Percentiles rank a stretch among this genome's conserved stretches.
phyloP scores from a whole-genome alignment of 1,140 invertebrate genomes.

The Pemphigus obesinymphae region DNA sequence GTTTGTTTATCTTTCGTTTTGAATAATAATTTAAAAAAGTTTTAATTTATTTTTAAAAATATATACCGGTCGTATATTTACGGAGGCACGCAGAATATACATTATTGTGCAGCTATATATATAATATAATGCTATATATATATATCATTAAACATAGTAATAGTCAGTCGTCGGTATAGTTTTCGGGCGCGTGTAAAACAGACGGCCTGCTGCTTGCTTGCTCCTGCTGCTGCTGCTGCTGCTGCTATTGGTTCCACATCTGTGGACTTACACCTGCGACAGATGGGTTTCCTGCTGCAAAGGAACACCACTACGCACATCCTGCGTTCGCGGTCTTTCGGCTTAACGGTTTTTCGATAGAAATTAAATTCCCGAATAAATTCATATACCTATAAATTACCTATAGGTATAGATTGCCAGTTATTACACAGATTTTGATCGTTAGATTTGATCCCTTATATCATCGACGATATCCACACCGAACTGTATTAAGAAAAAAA shows the following conservation, averaged over 20 bases:
- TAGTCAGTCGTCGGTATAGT: neutral
- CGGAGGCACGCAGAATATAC: neutral
- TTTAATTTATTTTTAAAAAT: neutral
- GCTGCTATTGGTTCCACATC: conserved; percentile 24
- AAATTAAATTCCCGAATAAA: too few species aligned
- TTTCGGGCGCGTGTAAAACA: neutral
- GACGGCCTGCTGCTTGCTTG: neutral
- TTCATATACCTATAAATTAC: too few species aligned
- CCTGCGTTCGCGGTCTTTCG: neutral
- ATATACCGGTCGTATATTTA: neutral
- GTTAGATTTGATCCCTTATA: too few species aligned
- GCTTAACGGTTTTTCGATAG: conserved; percentile 21
- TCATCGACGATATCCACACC: too few species aligned
- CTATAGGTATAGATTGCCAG: too few species aligned
- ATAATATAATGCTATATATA: neutral
- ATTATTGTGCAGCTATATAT: too few species aligned
- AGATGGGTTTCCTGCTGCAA: neutral
- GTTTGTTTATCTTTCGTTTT: neutral
- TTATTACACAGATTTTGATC: too few species aligned
- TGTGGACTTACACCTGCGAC: conserved; percentile 26
- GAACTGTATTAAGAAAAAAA: too few species aligned
- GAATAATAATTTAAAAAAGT: neutral
- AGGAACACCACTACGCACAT: neutral
- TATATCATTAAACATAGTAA: neutral
- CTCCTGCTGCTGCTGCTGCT: too few species aligned